Percentiles rank a stretch among this genome's conserved stretches.
Evolutionary conservation across 2,113 vertebrate genomes (phyloP).

Genomic region (Alethe diademata): DNA sequence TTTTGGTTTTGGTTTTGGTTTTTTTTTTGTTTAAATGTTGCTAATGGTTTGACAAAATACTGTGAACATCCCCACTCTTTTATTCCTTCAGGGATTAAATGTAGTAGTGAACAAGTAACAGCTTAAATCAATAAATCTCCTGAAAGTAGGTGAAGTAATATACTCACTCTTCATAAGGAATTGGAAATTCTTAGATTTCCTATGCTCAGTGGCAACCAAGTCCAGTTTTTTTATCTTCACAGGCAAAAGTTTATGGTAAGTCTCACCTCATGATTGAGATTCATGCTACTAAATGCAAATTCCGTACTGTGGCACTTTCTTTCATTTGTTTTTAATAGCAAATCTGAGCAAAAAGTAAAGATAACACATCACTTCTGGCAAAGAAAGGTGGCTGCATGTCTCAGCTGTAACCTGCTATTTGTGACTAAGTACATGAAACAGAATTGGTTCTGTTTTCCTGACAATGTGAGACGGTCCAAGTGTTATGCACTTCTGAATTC

Average conservation of each 20-base stretch:
- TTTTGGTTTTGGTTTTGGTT: neutral
- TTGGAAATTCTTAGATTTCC: neutral
- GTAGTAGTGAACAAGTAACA: neutral
- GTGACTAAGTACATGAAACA: neutral
- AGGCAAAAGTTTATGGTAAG: neutral
- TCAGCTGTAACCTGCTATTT: neutral
- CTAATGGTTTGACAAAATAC: neutral
- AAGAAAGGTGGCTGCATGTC: neutral
- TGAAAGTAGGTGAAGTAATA: neutral
- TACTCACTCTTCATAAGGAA: neutral
- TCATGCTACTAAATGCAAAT: neutral
- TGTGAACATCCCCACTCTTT: neutral
- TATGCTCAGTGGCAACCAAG: neutral
- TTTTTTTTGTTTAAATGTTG: neutral
- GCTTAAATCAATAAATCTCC: neutral
- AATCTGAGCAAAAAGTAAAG: neutral
- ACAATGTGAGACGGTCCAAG: neutral
- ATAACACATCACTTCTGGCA: neutral
- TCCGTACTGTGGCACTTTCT: fast-evolving
- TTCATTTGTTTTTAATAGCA: neutral
- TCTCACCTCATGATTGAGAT: neutral
- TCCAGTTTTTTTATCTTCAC: neutral
- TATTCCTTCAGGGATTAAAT: neutral
- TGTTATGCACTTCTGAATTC: neutral
- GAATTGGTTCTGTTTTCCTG: neutral